phyloP scores from a whole-genome alignment of 2,797 vertebrate species.

The Karalla daura region DNA sequence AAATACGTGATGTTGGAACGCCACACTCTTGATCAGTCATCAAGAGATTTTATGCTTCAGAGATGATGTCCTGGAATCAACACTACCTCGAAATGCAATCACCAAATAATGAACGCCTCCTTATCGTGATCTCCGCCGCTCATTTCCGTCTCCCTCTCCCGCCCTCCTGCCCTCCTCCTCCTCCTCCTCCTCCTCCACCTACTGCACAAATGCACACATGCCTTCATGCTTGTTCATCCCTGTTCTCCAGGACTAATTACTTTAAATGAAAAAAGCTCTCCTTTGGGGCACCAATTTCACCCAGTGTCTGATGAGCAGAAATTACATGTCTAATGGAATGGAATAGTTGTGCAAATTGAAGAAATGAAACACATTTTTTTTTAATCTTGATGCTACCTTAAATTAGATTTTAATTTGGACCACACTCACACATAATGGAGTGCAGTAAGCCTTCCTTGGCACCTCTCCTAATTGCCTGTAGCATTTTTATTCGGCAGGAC shows the following conservation, averaged over 20 bases:
- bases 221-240: slow-evolving; percentile 58
- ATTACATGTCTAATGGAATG: slow-evolving; percentile 91
- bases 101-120: slow-evolving; percentile 22
- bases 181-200: slow-evolving; percentile 15
- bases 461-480: slow-evolving; percentile 63
- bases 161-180: slow-evolving; percentile 1
- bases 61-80: slow-evolving; percentile 24
- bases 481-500: slow-evolving; percentile 67
- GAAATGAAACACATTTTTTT: slow-evolving; percentile 71
- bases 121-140: slow-evolving; percentile 11
- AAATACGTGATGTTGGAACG: not conserved
- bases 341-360: slow-evolving; percentile 80
- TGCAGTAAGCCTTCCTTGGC: slow-evolving; percentile 59
- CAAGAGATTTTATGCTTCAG: slow-evolving; percentile 6
- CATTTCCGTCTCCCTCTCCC: not conserved
- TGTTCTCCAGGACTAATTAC: slow-evolving; percentile 85
- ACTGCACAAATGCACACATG: slow-evolving; percentile 43
- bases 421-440: slow-evolving; percentile 71
- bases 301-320: slow-evolving; percentile 89
- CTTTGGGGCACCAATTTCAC: slow-evolving; percentile 82
- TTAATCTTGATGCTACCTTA: slow-evolving; percentile 57
- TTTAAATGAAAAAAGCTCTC: slow-evolving; percentile 81
- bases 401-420: slow-evolving; percentile 82
- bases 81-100: slow-evolving; percentile 26
- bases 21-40: slow-evolving; percentile 15